Percentiles rank a stretch among this genome's conserved stretches.
Evolutionary conservation across 2,797 vertebrate genomes (phyloP).

Genomic region (Trematomus bernacchii): DNA sequence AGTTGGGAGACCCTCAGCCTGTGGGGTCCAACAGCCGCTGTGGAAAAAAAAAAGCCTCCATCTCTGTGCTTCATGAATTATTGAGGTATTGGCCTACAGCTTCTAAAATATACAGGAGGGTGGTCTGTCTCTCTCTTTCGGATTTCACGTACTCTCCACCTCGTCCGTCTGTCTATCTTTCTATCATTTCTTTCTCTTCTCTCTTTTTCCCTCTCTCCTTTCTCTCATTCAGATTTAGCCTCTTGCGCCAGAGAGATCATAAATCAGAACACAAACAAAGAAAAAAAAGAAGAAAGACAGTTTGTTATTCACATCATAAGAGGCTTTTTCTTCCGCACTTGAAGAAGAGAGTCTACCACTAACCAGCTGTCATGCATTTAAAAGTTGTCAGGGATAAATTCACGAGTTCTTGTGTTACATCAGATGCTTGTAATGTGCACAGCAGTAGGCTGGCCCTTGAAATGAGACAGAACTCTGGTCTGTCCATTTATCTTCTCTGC

Average conservation of each 20-base stretch:
- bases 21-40: conserved; percentile 73
- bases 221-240: conserved; percentile 52
- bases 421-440: conserved; percentile 74
- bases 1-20: conserved; percentile 79
- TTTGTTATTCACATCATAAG: conserved; percentile 74
- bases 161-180: conserved; percentile 68
- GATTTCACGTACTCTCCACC: conserved; percentile 73
- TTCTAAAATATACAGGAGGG: conserved; percentile 86
- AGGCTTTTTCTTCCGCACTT: conserved; percentile 57
- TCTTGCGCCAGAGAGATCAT: conserved; percentile 42
- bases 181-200: conserved; percentile 48
- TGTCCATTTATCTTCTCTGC: conserved; percentile 74
- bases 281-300: conserved; percentile 54
- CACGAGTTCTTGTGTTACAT: conserved; percentile 74
- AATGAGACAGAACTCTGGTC: conserved; percentile 73
- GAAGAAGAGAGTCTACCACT: conserved; percentile 67
- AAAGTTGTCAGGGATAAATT: conserved; percentile 75
- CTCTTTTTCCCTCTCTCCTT: neutral
- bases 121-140: conserved; percentile 75
- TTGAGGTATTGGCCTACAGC: conserved; percentile 90
- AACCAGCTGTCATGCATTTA: conserved; percentile 81
- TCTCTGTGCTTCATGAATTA: conserved; percentile 89
- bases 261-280: conserved; percentile 76
- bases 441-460: conserved; percentile 68
- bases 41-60: conserved; percentile 65